Base-by-base conservation (phyloP, 2,113 vertebrate genomes). In the Otus sunia region DNA sequence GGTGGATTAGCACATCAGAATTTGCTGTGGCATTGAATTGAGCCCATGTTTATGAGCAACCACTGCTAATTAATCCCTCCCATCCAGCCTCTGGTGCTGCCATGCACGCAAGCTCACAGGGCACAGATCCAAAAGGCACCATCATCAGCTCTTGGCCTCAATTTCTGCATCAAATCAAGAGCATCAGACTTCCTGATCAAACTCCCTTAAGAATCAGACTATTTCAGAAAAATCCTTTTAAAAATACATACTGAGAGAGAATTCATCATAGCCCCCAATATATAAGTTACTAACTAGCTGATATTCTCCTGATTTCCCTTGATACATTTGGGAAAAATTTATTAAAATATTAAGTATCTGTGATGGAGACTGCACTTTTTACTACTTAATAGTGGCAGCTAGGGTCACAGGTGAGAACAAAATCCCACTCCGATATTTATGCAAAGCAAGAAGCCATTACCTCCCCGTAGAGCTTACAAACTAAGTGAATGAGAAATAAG, bases 101-200 rank as follows among this genome's bases (percentile, higher is more conserved):
- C 53, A 3, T 2, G 6, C 18, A 9, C 3, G 0, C 3, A 56
- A 16, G 2, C 29, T 59, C 50, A 1, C 25, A 30, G 45, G 59
- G 30, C 34, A 32, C 45, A 12, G 37, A 26, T 3, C 17, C 63
- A 9, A 56, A n/a, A 67, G 29, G 45, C 32, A 76, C 21, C 52
- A 62, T 15, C 45, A 5, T 2, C 39, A 50, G 52, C 71, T 69
- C 71, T 4, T 7, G 25, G 43, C 10, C 56, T 29, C 66, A 25
- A 21, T 19, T 52, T 47, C 78, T 58, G 77, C 37, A 30, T 2
- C 13, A 23, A 6, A 34, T 9, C 5, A 43, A 39, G 11, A 74
- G 22, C 23, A 39, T 5, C 8, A 20, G 3, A 13, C 2, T 30
- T 85, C 15, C 52, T 15, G 16, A n/a, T 3, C 6, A 50, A 39